phyloP scores from a whole-genome alignment of 2,888 invertebrate species.

The Hirtodrosophila cameraria region DNA sequence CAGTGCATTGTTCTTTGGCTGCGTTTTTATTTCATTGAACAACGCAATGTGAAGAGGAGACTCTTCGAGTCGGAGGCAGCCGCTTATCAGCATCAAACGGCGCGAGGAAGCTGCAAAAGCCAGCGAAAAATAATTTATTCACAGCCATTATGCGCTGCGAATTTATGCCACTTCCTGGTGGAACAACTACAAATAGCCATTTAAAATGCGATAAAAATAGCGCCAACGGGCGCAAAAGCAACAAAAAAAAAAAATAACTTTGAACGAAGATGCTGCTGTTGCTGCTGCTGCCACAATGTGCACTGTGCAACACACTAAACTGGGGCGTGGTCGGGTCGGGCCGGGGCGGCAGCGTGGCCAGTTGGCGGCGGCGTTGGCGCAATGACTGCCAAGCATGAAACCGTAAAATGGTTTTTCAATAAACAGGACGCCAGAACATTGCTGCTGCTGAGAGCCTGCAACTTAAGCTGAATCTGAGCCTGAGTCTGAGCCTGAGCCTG shows the following conservation, averaged over 20 bases:
- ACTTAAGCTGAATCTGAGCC: conserved; percentile 11
- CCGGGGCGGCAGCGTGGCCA: conserved; percentile 35
- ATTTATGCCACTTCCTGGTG: conserved; percentile 81
- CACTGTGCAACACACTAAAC: conserved; percentile 22
- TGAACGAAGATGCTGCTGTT: conserved; percentile 60
- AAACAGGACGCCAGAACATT: conserved; percentile 40
- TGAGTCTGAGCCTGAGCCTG: background rate
- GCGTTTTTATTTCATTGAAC: conserved; percentile 69
- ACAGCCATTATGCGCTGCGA: conserved; percentile 77
- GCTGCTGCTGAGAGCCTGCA: background rate
- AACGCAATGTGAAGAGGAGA: conserved; percentile 58
- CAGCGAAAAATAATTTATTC: conserved; percentile 78
- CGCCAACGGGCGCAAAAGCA: conserved; percentile 65
- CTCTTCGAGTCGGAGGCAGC: conserved; percentile 6
- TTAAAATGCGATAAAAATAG: conserved; percentile 82
- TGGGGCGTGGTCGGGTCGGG: conserved; percentile 51
- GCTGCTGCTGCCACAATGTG: conserved; percentile 46
- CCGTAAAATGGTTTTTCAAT: conserved; percentile 78
- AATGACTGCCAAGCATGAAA: conserved; percentile 77
- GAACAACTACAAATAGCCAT: conserved; percentile 80
- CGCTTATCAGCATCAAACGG: conserved; percentile 69
- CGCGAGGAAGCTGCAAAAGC: conserved; percentile 55
- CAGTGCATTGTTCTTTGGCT: conserved; percentile 68
- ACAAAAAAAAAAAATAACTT: conserved; percentile 10
- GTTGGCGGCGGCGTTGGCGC: conserved; percentile 46